Conservation (phyloP, 2,113 vertebrate species). For the Calyptommatus sinebrachiatus region DNA sequence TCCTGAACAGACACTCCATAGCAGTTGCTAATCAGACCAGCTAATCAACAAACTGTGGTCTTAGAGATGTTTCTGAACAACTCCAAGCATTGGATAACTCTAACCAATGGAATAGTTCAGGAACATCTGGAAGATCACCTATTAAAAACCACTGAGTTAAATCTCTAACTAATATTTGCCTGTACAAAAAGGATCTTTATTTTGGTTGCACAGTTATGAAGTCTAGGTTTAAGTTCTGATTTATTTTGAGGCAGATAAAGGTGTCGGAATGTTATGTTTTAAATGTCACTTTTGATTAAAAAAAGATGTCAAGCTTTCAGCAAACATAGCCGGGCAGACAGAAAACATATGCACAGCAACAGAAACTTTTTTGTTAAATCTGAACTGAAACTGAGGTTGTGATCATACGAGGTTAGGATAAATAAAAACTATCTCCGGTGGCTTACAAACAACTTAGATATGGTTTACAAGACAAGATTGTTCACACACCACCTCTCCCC, state of each 20-base stretch:
- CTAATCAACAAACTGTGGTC: too few species aligned
- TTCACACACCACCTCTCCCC: too few species aligned
- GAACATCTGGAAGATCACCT: too few species aligned
- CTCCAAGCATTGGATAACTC: too few species aligned
- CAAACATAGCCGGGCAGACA: slow-evolving; percentile 25
- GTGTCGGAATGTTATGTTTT: slow-evolving; percentile 52
- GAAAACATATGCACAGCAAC: background rate
- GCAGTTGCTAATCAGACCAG: slow-evolving; percentile 68
- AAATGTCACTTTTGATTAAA: slow-evolving; percentile 61
- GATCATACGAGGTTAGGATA: too few species aligned
- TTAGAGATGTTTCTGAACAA: too few species aligned
- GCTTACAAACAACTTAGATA: too few species aligned
- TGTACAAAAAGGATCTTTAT: slow-evolving; percentile 68
- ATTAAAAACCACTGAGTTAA: slow-evolving; percentile 68
- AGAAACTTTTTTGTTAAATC: background rate
- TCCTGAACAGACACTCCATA: too few species aligned
- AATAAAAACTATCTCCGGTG: too few species aligned
- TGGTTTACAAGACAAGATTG: too few species aligned
- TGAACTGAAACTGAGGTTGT: too few species aligned
- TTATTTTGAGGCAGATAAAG: slow-evolving; percentile 47
- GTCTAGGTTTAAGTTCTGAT: slow-evolving; percentile 60
- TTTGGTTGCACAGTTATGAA: slow-evolving; percentile 62
- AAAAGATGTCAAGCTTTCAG: slow-evolving; percentile 55
- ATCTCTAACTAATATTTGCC: slow-evolving; percentile 71
- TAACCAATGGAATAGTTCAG: too few species aligned